Base-by-base conservation (phyloP, 1,140 invertebrate genomes). In the Octopus sinensis region DNA sequence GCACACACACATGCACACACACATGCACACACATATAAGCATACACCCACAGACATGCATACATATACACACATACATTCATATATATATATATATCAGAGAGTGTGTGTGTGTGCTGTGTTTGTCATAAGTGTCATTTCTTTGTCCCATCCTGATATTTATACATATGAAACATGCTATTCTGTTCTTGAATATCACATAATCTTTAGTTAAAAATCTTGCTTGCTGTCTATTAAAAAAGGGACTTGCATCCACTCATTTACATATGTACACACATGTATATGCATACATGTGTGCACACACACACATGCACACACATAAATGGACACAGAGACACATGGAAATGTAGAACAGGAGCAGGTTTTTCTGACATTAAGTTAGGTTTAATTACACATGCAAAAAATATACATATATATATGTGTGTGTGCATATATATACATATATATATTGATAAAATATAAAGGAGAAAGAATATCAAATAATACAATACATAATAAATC, bases 261-360 rank as follows among this genome's bases (percentile, higher is more conserved):
- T 17, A 62, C 56, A 62, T 17, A 62, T 17, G 56, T 17, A 62
- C 56, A 62, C 2, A 62, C 56, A 62, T 17, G 17, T 17, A 76
- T 30, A 76, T 30, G 23, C 75, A 76, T 23, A 4, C 51, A 52
- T 30, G 23, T 23, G 23, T 10, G 10, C 75, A 76, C 51, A 76
- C 75, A 4, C 75, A 76, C 75, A 76, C 75, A 76, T 30, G 23
- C 51, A 76, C 75, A 76, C 56, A 9, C 9, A 62, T 62, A 62
- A 62, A 62, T 62, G 17, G 9, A 62, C 17, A 4, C 17, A 62
- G 1, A 62, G 9, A 62, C 17, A 62, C 17, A 4, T 62, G 17
- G 9, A 62, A 12, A 62, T 43, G 30, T 43, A 43, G 3, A 43
- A 43, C 30, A 43, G 30, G 30, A 43, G 30, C 30, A 43, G 30